Percentiles rank a stretch among this genome's conserved stretches.
Evolutionary conservation across 2,113 vertebrate species (phyloP).

Genomic region (Phylloscopus trochilus): DNA sequence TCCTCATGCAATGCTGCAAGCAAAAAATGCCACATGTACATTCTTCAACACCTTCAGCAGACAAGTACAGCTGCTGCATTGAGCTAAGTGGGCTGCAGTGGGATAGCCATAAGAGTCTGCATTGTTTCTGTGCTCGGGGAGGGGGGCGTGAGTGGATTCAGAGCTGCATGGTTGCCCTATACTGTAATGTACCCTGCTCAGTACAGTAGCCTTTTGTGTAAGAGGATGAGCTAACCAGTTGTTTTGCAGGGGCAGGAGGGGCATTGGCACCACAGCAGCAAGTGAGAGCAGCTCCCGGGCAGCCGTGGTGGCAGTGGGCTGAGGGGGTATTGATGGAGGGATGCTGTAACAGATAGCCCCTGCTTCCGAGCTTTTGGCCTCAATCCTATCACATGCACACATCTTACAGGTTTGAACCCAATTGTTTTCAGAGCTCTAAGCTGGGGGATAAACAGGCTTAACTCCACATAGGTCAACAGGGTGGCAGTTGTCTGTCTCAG

Average conservation of each 20-base stretch:
- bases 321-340: neutral
- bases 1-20: neutral
- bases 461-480: neutral
- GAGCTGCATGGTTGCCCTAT: conserved; percentile 42
- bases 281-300: neutral
- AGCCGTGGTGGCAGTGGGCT: neutral
- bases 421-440: conserved; percentile 35
- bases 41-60: conserved; percentile 27
- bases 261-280: neutral
- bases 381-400: neutral
- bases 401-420: conserved; percentile 29
- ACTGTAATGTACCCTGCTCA: conserved; percentile 40
- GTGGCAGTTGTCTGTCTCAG: conserved; percentile 18
- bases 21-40: neutral
- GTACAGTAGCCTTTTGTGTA: conserved; percentile 58
- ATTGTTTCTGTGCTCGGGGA: conserved; percentile 12
- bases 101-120: neutral
- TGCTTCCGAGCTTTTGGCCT: neutral
- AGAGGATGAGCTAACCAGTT: conserved; percentile 27
- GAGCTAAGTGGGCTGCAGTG: neutral
- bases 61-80: conserved; percentile 20
- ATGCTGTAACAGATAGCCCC: neutral
- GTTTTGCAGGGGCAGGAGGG: neutral
- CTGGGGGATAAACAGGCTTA: conserved; percentile 45
- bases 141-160: neutral